Base-by-base conservation (phyloP, 1,140 invertebrate species). In the Agrilus planipennis region DNA sequence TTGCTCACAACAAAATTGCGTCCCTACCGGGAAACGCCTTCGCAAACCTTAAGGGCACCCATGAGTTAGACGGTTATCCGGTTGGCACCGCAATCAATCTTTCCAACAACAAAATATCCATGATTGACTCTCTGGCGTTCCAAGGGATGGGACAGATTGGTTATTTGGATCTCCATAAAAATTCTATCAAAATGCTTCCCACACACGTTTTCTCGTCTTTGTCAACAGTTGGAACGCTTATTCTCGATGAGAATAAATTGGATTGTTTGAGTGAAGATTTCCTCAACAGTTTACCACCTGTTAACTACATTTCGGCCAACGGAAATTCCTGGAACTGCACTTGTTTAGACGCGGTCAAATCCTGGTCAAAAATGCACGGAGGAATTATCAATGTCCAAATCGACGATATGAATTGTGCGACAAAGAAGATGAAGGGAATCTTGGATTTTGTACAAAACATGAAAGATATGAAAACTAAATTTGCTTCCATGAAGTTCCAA, bases 331-430 rank as follows among this genome's bases (percentile, higher is more conserved):
- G 55, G 15, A 46, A 49, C 21, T 44, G 49, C 10, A 39, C 45
- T 17, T 58, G 56, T 46, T 50, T 76, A 76, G 58, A 79, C 3
- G 46, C 44, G 32, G 23, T 36, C 10, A 20, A 36, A 21, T n/a
- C 5, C 6, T 36, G 34, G 34, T 7, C 17, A 10, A 36, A 5
- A 15, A 21, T 6, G 17, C 34, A 36, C 19, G n/a, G 23, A 10
- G 34, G 5, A 20, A 21, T 21, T 21, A 7, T 36, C 2, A 36
- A 21, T 21, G 15, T 23, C 19, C 6, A 7, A 3, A 21, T 22
- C 4, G 23, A 21, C 11, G 6, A 19, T 3, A 36, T 36, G 20
- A 21, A 36, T 15, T 36, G 34, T 21, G 23, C 23, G 34, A 18
- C 20, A 14, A 21, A 36, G n/a, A 36, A 21, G 17, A 36, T 36